phyloP scores from a whole-genome alignment of 2,888 invertebrate species.

The Trilocha varians region DNA sequence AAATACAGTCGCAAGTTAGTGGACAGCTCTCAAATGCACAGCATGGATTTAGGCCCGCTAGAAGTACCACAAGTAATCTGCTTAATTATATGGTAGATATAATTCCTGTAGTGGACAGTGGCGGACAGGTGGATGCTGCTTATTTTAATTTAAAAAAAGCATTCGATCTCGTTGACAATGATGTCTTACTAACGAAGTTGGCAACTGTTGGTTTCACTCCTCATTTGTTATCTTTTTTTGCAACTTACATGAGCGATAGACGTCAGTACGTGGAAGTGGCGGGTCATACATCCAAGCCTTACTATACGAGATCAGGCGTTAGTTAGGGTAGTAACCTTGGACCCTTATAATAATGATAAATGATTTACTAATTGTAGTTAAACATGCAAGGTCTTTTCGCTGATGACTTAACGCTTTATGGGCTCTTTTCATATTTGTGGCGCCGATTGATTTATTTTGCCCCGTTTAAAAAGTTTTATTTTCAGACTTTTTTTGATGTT shows the following conservation, averaged over 20 bases:
- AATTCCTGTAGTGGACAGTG: too few species aligned
- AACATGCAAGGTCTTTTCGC: too few species aligned
- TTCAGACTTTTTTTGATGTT: too few species aligned
- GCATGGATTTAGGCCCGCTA: background rate
- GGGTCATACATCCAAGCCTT: constrained; percentile 5
- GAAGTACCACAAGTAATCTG: background rate
- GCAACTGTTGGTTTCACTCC: constrained; percentile 7
- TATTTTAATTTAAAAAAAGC: constrained; percentile 9
- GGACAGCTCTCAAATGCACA: background rate
- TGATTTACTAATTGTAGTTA: background rate
- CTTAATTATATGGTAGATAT: too few species aligned
- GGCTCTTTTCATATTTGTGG: too few species aligned
- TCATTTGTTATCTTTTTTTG: constrained; percentile 6
- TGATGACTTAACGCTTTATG: too few species aligned
- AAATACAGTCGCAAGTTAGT: background rate
- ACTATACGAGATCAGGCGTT: constrained; percentile 4
- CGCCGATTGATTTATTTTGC: too few species aligned
- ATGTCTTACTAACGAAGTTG: constrained; percentile 3
- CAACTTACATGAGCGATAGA: constrained; percentile 5
- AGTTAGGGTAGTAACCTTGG: constrained; percentile 6
- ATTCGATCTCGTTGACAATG: constrained; percentile 9
- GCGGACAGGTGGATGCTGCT: too few species aligned
- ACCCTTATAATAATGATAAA: constrained; percentile 5
- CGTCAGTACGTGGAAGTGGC: constrained; percentile 6
- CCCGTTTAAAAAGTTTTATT: too few species aligned